Evolutionary conservation across 2,797 vertebrate species (phyloP).

Genomic region (Echiichthys vipera): DNA sequence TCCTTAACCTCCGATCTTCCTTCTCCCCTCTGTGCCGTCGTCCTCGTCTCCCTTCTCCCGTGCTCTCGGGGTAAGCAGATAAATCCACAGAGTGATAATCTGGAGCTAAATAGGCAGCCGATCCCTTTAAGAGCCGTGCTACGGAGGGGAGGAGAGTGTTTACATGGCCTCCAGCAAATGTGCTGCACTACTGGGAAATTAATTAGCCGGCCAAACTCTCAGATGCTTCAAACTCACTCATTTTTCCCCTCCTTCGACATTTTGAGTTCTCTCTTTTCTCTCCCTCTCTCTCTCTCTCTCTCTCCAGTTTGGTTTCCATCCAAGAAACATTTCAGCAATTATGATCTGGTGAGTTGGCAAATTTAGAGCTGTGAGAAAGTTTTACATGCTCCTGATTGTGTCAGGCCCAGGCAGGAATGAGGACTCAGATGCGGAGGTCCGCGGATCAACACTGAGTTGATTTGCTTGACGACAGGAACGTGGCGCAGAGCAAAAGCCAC

Average conservation of each 20-base stretch:
- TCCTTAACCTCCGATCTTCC: background rate
- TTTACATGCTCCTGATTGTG: too few relatives aligned
- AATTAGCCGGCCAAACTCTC: constrained; percentile 59
- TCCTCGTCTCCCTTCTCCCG: constrained; percentile 14
- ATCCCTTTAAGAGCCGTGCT: constrained; percentile 62
- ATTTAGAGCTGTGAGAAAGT: too few relatives aligned
- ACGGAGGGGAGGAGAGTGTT: constrained; percentile 60
- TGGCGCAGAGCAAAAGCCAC: too few relatives aligned
- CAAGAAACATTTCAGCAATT: constrained; percentile 6
- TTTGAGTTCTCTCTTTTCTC: constrained; percentile 1
- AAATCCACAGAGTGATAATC: constrained; percentile 70
- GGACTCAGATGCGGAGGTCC: too few relatives aligned
- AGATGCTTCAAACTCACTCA: constrained; percentile 25
- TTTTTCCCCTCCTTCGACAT: background rate
- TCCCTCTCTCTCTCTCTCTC: background rate
- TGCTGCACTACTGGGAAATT: constrained; percentile 66
- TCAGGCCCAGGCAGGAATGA: too few relatives aligned
- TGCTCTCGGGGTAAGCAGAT: constrained; percentile 45
- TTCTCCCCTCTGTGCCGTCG: background rate
- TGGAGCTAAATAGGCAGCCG: constrained; percentile 68
- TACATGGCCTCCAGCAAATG: constrained; percentile 68
- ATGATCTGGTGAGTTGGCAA: background rate
- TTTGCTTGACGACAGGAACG: too few relatives aligned
- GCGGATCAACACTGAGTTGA: too few relatives aligned
- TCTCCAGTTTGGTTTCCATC: background rate